Percentiles rank a stretch among this genome's conserved stretches.
These are phyloP conservation scores for Brachypterus glaber DNA, from an alignment of 2,888 invertebrate genomes.

Conservation along the genomic window DNA sequence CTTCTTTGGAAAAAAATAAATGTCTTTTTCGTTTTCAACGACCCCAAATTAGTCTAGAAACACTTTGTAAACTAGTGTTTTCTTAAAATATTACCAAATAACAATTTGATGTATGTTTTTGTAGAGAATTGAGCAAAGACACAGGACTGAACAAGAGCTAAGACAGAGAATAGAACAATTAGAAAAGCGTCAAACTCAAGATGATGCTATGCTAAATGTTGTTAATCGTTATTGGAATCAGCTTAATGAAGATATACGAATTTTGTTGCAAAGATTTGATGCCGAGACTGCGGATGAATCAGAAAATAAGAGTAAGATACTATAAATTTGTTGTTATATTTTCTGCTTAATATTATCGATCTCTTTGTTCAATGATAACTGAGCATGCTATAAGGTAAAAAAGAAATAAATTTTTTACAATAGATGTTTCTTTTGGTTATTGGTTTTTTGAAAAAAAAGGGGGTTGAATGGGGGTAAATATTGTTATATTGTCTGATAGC, in stretches of 20 bases:
- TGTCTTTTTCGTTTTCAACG: no score
- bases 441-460: no score
- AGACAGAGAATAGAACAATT: constrained; percentile 88
- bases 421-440: no score
- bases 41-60: no score
- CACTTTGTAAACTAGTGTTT: no score
- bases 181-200: constrained; percentile 90
- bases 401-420: no score
- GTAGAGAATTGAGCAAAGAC: constrained; percentile 84
- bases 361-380: constrained; percentile 2
- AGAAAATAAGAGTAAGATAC: constrained; percentile 75
- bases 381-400: no score
- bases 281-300: constrained; percentile 95
- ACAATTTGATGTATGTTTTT: constrained; percentile 20
- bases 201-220: constrained; percentile 95
- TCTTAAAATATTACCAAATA: not conserved
- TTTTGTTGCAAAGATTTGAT: constrained; percentile 90
- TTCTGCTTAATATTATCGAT: not conserved
- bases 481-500: no score
- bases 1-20: no score
- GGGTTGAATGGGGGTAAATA: no score
- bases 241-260: constrained; percentile 92
- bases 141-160: constrained; percentile 76
- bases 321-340: constrained; percentile 3
- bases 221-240: constrained; percentile 97